Conservation (phyloP, 2,113 vertebrate genomes). For the Cephalophus harveyi region DNA sequence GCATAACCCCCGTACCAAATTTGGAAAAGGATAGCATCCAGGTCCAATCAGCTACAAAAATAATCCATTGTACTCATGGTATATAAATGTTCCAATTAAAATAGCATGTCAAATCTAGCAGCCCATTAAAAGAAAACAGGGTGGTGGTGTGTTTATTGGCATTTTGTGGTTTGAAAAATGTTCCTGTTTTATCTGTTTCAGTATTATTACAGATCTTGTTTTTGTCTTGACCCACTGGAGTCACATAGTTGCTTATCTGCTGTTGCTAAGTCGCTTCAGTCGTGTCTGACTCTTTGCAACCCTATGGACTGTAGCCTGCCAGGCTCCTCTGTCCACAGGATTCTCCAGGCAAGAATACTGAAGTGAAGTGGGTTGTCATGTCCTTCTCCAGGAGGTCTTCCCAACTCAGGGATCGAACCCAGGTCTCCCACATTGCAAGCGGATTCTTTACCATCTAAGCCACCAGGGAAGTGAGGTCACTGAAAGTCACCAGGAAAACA, state of each 20-base stretch:
- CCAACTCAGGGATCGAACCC: not conserved
- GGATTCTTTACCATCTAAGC: not conserved
- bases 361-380: not conserved
- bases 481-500: not conserved
- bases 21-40: not conserved
- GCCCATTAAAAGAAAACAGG: not conserved
- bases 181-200: not conserved
- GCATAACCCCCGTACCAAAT: not conserved
- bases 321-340: not conserved
- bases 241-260: not conserved
- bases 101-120: not conserved
- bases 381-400: not conserved
- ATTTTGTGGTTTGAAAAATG: not conserved
- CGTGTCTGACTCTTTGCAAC: not conserved
- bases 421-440: not conserved
- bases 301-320: not conserved
- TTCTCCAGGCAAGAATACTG: not conserved
- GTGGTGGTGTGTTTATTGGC: accelerated
- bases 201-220: not conserved
- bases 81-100: not conserved
- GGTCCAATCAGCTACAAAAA: not conserved
- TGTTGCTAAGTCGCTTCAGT: not conserved
- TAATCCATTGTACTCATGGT: not conserved
- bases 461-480: not conserved
- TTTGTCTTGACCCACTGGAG: not conserved